Evolutionary conservation across 2,797 vertebrate species (phyloP), one percentile per base, ranked within the genome.

Genomic region (Gymnodraco acuticeps): DNA sequence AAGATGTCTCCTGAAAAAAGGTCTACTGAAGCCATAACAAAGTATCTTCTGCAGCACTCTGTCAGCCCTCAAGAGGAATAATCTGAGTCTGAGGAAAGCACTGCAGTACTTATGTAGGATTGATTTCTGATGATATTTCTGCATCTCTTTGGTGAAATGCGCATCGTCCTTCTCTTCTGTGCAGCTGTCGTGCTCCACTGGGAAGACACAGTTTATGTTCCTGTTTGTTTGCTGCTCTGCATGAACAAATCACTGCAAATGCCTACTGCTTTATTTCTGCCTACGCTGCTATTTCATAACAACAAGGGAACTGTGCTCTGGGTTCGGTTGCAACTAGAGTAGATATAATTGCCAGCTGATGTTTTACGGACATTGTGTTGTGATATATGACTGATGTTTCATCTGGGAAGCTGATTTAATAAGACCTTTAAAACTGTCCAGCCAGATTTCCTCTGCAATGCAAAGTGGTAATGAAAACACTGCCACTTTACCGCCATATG

Each of bases 171-270:
- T 8, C 45, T 65, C 20, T 12, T 27, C 53, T 42, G 33, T 6
- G 53, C 48, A 43, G 54, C 64, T 64, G 46, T 69, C 60, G 6
- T 14, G 33, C 11, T 46, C 3, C 46, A 64, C 43, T 42, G 41
- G 62, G 38, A 75, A 10, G 33, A 61, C 11, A 11, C 3, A 8
- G 58, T 71, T 56, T 5, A 12, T 58, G 48, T 77, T 60, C 67
- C 17, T 70, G 12, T 61, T 58, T 23, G 46, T 69, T 75, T 3
- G 42, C 73, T 73, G 68, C 53, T 64, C 58, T 87, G 83, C 83
- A 81, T 64, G 70, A 45, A 73, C 60, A n/a, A 31, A 64, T 62
- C 81, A 47, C 58, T 68, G 62, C 64, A 70, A 52, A 78, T 31
- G 45, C 19, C 51, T 46, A 3, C 5, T 61, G 66, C 41, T 77